A percentile compares a stretch with the other conserved stretches of the same genome.
phyloP scores from a whole-genome alignment of 2,888 invertebrate genomes.

The Drosophila emarginata region DNA sequence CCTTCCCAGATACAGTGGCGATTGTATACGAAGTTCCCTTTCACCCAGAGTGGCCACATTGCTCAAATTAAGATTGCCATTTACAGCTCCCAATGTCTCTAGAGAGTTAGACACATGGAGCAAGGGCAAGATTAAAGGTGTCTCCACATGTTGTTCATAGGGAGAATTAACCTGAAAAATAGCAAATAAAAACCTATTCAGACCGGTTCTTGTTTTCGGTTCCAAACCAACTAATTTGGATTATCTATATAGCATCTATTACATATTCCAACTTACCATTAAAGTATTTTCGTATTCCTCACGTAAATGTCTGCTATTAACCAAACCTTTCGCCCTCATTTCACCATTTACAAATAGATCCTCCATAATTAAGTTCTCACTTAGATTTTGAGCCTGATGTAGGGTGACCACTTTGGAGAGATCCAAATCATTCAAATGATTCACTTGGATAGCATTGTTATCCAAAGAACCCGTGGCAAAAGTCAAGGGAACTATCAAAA shows the following conservation, averaged over 20 bases:
- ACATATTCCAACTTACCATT: constrained; percentile 81
- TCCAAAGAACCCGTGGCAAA: constrained; percentile 83
- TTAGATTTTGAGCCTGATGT: constrained; percentile 82
- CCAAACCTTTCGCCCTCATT: constrained; percentile 63
- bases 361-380: constrained; percentile 76
- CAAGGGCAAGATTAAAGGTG: constrained; percentile 81
- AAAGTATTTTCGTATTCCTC: constrained; percentile 83
- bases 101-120: constrained; percentile 79
- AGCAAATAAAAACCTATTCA: neutral
- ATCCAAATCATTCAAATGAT: constrained; percentile 83
- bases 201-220: no score
- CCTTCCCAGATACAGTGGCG: constrained; percentile 76
- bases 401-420: constrained; percentile 83
- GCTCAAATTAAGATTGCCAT: constrained; percentile 79
- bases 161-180: constrained; percentile 59
- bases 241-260: no score
- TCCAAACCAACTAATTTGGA: no score
- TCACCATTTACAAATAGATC: constrained; percentile 79
- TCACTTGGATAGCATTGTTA: constrained; percentile 80
- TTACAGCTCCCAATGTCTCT: constrained; percentile 76
- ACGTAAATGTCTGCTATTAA: constrained; percentile 83
- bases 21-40: constrained; percentile 59
- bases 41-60: constrained; percentile 80
- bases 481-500: constrained; percentile 78
- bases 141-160: constrained; percentile 79